Conservation (phyloP, 2,888 invertebrate genomes). For the Syritta pipiens region DNA sequence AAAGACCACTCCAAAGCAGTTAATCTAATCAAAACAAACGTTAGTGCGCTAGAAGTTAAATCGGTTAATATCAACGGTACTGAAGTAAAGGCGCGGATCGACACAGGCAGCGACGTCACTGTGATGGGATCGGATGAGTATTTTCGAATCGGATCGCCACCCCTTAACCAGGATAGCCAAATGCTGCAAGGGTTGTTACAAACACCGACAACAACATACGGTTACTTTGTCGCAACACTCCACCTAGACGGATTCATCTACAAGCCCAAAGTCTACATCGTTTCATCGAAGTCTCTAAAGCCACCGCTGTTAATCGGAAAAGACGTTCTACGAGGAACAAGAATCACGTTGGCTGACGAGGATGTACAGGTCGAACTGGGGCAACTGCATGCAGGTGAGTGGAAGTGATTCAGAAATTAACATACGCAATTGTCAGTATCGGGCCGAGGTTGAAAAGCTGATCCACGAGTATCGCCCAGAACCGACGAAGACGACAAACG, state of each 20-base stretch:
- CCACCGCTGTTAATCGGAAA: background rate
- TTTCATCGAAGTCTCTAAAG: slow-evolving; percentile 5
- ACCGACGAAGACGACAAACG: background rate
- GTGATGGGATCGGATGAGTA: background rate
- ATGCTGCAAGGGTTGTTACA: slow-evolving; percentile 8
- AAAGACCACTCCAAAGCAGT: slow-evolving; percentile 1
- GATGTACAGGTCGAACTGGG: background rate
- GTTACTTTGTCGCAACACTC: slow-evolving; percentile 2
- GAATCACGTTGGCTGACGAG: background rate
- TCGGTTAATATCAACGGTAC: background rate
- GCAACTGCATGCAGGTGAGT: background rate
- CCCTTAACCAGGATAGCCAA: slow-evolving; percentile 5
- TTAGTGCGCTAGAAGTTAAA: slow-evolving; percentile 1
- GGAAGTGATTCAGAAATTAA: background rate
- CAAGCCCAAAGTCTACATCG: slow-evolving; percentile 8
- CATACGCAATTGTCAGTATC: background rate
- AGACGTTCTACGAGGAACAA: background rate
- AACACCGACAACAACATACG: background rate
- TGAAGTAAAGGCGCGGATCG: slow-evolving; percentile 1
- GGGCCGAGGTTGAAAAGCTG: background rate
- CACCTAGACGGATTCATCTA: slow-evolving; percentile 4
- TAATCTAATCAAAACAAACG: background rate
- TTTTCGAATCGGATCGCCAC: background rate
- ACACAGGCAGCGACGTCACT: background rate
- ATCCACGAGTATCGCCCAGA: background rate